Evolutionary conservation across 1,140 invertebrate species (phyloP), one percentile per base, ranked within the genome.

Genomic region (Saccostrea cuccullata): DNA sequence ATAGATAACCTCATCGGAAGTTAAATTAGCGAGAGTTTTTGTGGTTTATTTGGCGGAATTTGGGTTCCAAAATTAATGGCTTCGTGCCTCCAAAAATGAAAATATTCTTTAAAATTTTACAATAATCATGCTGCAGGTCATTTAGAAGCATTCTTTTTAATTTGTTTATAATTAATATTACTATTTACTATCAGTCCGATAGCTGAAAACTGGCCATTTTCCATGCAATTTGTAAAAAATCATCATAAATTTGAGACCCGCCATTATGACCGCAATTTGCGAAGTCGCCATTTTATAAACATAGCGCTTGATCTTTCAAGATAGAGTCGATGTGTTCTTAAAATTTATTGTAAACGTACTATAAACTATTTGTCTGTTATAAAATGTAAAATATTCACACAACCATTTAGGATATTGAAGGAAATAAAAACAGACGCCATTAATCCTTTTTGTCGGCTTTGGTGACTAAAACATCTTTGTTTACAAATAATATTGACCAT

Each of bases 231-330:
- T 55, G 23, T 40, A 23, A 58, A 87, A 73, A 77, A 85, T 58
- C 20, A 58, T 85, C 58, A 26, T n/a, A 85, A 85, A 56, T 73
- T 77, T 20, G 17, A 85, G 83, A 55, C 55, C 87, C 87, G 87
- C 87, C 87, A 88, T 88, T 88, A 85, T 88, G 83, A 88, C 58
- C 87, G 87, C 87, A 70, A 77, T 77, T 88, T 64, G 47, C 56
- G 55, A 73, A 86, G 89, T 88, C 89, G 89, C 89, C 89, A 90
- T 90, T 90, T 90, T 90, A 85, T 73, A 77, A 60, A 70, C 17
- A 70, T 88, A 20, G 47, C 83, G 26, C 26, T 64, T 55, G 67
- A 67, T 60, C 20, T 26, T 2, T 58, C 20, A 64, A 84, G 82
- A 40, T 55, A 55, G 47, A 47, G 47, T 47, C 47, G 47, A 47